phyloP scores from a whole-genome alignment of 2,797 vertebrate genomes.

The Mormyrops boulengeri region DNA sequence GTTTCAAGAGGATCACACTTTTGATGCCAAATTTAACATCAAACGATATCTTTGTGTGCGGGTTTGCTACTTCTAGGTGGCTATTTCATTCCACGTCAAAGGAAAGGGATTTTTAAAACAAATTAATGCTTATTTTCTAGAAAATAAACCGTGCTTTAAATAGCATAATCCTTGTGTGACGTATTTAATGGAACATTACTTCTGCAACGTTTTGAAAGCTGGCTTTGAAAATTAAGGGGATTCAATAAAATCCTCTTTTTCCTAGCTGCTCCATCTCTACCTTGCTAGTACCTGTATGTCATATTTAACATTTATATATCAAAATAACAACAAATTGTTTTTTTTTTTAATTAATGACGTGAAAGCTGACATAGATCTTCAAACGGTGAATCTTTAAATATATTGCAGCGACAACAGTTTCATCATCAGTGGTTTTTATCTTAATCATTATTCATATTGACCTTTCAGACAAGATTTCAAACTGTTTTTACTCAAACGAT shows the following conservation, averaged over 20 bases:
- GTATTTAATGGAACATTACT: slow-evolving; percentile 8
- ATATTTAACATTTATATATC: not conserved
- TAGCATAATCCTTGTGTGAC: slow-evolving; percentile 3
- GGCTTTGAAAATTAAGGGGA: not conserved
- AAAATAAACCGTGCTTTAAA: slow-evolving; percentile 11
- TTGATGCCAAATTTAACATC: not conserved
- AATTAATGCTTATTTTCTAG: not conserved
- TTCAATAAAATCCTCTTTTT: not conserved
- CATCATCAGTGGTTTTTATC: not conserved
- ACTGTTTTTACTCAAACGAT: not conserved
- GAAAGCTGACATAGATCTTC: not conserved
- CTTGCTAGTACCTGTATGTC: not conserved
- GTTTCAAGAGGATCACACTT: slow-evolving; percentile 9
- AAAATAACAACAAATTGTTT: not conserved
- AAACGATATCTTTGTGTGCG: not conserved
- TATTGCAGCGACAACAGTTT: not conserved
- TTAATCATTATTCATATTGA: not conserved
- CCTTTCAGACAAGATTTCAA: not conserved
- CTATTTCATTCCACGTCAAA: not conserved
- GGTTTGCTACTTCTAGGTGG: not conserved
- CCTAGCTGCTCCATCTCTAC: not conserved
- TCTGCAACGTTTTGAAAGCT: not conserved
- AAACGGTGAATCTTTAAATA: not conserved
- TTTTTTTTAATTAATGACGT: not conserved
- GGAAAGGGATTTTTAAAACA: not conserved